Conservation (phyloP, 2,888 invertebrate species). For the Griposia aprilina region DNA sequence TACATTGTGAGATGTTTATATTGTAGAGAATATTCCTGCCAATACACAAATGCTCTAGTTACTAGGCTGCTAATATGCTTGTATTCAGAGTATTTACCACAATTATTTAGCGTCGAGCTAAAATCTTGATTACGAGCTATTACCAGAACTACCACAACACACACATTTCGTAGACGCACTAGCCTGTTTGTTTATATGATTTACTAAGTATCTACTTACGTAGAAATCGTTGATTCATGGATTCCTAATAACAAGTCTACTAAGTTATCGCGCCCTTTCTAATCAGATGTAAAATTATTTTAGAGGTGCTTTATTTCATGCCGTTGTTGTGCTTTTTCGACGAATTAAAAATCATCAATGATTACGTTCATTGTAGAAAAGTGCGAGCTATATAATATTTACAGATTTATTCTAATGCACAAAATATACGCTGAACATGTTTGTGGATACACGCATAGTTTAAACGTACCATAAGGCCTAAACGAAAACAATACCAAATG, state of each 20-base stretch:
- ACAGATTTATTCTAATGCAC: background rate
- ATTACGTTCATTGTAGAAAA: background rate
- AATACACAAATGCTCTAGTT: background rate
- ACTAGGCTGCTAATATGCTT: background rate
- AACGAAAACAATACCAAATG: background rate
- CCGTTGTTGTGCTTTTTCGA: background rate
- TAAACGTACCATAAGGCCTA: background rate
- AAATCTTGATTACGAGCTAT: background rate
- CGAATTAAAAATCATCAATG: background rate
- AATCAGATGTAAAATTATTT: background rate
- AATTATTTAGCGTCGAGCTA: background rate
- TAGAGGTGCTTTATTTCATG: background rate
- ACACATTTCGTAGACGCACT: background rate
- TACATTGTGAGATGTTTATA: background rate
- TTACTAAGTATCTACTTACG: background rate
- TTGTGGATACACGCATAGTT: background rate
- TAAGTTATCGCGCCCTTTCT: background rate
- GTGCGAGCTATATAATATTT: background rate
- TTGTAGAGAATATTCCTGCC: background rate
- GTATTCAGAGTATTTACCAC: background rate
- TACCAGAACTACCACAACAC: background rate
- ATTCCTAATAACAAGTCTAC: background rate
- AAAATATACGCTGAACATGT: background rate
- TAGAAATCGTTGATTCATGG: background rate
- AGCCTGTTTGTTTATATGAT: background rate